Conservation (phyloP, 2,797 vertebrate species). For the Accipiter badius region DNA sequence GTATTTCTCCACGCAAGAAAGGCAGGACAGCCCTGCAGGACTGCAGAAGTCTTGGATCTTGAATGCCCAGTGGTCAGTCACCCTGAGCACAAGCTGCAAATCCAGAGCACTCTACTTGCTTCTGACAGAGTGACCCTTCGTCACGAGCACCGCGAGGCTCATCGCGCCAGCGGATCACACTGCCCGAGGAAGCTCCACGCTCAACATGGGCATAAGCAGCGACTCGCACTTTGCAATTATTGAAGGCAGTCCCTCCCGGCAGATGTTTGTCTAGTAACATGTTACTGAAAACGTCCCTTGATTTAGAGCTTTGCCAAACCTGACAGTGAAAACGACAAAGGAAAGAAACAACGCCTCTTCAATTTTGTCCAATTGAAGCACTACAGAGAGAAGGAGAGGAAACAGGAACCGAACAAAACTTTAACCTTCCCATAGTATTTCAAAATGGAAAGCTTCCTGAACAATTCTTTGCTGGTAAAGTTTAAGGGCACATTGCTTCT, state of each 20-base stretch:
- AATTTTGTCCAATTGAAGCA: not conserved
- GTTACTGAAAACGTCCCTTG: not conserved
- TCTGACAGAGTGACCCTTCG: not conserved
- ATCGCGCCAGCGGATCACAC: not conserved
- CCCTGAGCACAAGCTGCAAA: not conserved
- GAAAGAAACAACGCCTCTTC: not conserved
- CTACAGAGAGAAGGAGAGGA: not conserved
- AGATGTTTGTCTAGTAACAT: not conserved
- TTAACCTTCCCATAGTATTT: not conserved
- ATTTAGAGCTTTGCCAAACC: not conserved
- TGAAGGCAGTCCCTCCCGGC: not conserved
- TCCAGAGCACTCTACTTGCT: not conserved
- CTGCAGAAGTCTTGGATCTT: not conserved
- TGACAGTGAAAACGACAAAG: not conserved
- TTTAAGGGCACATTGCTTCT: not conserved
- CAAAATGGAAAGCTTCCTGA: not conserved
- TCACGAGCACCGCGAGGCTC: not conserved
- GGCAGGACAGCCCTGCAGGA: not conserved
- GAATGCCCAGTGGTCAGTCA: not conserved
- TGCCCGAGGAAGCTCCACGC: not conserved
- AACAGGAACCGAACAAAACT: not conserved
- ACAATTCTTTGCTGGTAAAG: not conserved
- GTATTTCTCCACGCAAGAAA: not conserved
- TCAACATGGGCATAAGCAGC: fast-evolving
- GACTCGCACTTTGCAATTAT: fast-evolving